phyloP scores from a whole-genome alignment of 1,140 invertebrate species.

The Drosophila leontia region DNA sequence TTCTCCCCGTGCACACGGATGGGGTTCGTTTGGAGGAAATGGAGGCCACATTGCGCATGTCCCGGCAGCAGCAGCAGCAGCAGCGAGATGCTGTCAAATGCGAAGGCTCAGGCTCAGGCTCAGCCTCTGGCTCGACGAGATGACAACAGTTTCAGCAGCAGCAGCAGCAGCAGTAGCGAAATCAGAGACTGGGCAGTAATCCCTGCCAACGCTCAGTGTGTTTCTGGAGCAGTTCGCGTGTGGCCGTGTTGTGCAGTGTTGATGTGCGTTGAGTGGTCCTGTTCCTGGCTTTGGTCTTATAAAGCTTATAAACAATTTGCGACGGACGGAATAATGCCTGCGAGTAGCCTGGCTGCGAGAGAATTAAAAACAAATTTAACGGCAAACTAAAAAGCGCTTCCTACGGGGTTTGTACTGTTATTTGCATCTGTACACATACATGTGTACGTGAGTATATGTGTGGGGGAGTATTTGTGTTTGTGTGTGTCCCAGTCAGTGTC shows the following conservation, averaged over 20 bases:
- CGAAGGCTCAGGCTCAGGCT: slow-evolving; percentile 5
- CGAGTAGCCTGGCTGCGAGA: background rate
- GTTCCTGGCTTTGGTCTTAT: slow-evolving; percentile 17
- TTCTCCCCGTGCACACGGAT: slow-evolving; percentile 21
- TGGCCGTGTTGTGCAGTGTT: slow-evolving; percentile 39
- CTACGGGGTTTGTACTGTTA: background rate
- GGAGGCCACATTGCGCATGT: slow-evolving; percentile 27
- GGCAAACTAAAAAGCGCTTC: background rate
- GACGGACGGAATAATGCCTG: slow-evolving; percentile 1
- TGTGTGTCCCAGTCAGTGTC: slow-evolving; percentile 4
- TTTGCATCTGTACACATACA: slow-evolving; percentile 2
- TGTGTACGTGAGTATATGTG: slow-evolving; percentile 3
- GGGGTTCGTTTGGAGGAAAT: background rate
- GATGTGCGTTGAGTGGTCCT: slow-evolving; percentile 10
- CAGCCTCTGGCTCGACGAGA: slow-evolving; percentile 22
- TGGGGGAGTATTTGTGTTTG: slow-evolving; percentile 1
- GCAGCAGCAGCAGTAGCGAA: slow-evolving; percentile 16
- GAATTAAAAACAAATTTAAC: slow-evolving; percentile 4
- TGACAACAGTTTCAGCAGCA: slow-evolving; percentile 41
- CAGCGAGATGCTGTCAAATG: slow-evolving; percentile 41
- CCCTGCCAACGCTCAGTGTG: slow-evolving; percentile 56
- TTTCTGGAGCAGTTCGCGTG: slow-evolving; percentile 67
- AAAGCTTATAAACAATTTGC: slow-evolving; percentile 36
- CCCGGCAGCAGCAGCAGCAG: slow-evolving; percentile 14
- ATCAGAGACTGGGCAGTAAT: slow-evolving; percentile 31